Base-by-base conservation (phyloP, 2,797 vertebrate species). In the Scarus forsteni region DNA sequence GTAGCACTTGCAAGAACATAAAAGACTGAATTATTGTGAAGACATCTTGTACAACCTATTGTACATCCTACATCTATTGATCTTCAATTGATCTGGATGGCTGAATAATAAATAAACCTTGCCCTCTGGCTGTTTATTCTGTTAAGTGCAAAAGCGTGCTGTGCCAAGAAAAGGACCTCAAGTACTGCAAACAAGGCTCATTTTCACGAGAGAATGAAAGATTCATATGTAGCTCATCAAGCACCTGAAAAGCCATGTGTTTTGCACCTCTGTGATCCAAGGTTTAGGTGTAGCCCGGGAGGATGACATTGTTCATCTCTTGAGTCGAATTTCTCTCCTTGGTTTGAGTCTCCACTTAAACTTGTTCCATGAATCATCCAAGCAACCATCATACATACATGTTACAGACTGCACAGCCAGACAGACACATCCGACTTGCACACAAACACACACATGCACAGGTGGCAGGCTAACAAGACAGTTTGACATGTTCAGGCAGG, bases 401-500 rank as follows among this genome's bases (percentile, higher is more conserved):
- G 38, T 60, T 48, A 39, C 8, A 1, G 39, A 55, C 54, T 49
- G 61, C 15, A 73, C 61, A 53, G 48, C 67, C 54, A 60, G 27
- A 63, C 49, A 54, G 60, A 34, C 44, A 40, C 39, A 49, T 18
- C 14, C 42, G 39, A 35, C 48, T 16, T 34, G 35, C 50, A 54
- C 52, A 43, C 45, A n/a, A n/a, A 64, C 38, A 59, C 54, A 57
- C 39, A 70, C 63, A 67, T 51, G 73, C 44, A 44, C 67, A 81
- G 67, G 73, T 77, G 69, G 39, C 65, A 66, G 53, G 50, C 81
- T 91, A 90, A 91, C 89, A 85, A 91, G 91, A 89, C 86, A 89
- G 83, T 67, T 81, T 88, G 89, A 89, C 84, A 76, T 70, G 80
- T 83, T 60, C 3, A 2, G 70, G 88, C 49, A 70, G 82, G 74